Base-by-base conservation (phyloP, 2,113 vertebrate species). In the Physeter macrocephalus region DNA sequence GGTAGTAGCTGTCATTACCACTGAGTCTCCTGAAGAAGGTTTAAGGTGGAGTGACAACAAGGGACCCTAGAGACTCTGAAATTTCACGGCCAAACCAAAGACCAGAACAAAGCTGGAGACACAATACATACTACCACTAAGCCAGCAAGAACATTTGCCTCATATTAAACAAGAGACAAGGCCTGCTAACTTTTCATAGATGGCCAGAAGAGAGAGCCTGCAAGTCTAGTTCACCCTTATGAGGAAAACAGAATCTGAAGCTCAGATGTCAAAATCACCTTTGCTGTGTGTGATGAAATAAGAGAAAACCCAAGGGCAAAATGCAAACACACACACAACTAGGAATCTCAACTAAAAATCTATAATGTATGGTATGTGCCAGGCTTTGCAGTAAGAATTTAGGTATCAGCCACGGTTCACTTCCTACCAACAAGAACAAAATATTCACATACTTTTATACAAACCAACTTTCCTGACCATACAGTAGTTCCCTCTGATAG, bases 401-500 rank as follows among this genome's bases (percentile, higher is more conserved):
- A 1, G 84, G n/a, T 81, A n/a, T 72, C 41, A 29, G 29, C 1
- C 7, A 49, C 52, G 72, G 86, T 54, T 74, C n/a, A 64, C 49
- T 81, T 96, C 75, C 75, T 39, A 62, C 61, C 84, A 86, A 43
- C 46, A 29, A 94, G 66, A 75, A 86, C 25, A 69, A 81, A 94
- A 92, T 39, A 91, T 5, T 72, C 93, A 27, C 57, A 29, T 20
- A 71, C 46, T 83, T 96, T 57, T 8, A 67, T 34, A 86, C 92
- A 88, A 78, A 83, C 41, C 86, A 92, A 71, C 27, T 39, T 91
- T 94, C 90, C 66, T 74, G 62, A n/a, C 78, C 75, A 84, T 62
- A 81, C 34, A 49, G 89, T 66, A 78, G 90, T 67, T 97, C 94
- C 82, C 77, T 85, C 71, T 89, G 85, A 94, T 39, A 77, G 49